phyloP scores from a whole-genome alignment of 2,888 invertebrate genomes.

The Acanthococcus lagerstroemiae region DNA sequence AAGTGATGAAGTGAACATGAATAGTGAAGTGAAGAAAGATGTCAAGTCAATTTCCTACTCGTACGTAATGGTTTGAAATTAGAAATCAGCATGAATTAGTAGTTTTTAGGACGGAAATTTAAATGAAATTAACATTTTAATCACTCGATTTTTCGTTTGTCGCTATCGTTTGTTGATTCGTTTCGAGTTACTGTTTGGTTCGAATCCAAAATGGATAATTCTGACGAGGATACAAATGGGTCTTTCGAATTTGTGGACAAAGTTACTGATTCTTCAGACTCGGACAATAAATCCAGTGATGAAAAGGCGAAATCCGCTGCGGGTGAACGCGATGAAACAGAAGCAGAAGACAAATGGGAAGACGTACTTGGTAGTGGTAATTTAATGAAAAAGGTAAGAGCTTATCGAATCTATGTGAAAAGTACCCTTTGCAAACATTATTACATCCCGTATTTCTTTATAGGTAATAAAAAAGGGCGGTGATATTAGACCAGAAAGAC shows the following conservation, averaged over 20 bases:
- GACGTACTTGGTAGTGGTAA: conserved; percentile 20
- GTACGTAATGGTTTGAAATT: too few species aligned
- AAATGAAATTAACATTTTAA: too few species aligned
- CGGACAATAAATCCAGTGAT: conserved; percentile 10
- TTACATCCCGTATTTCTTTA: background rate
- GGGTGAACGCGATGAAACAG: background rate
- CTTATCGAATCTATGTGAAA: background rate
- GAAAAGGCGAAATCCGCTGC: background rate
- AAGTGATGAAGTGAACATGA: too few species aligned
- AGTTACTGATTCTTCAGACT: conserved; percentile 15
- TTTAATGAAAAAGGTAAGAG: conserved; percentile 23
- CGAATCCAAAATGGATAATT: conserved; percentile 1
- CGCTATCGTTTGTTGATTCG: too few species aligned
- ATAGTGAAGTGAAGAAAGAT: too few species aligned
- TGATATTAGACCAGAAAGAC: conserved; percentile 16
- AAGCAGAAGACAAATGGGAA: conserved; percentile 9
- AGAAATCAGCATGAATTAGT: too few species aligned
- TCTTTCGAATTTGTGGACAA: conserved; percentile 29
- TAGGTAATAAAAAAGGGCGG: conserved; percentile 13
- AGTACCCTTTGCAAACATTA: background rate
- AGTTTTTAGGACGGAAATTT: too few species aligned
- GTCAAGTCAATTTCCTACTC: too few species aligned
- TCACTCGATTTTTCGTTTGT: too few species aligned
- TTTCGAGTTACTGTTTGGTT: too few species aligned
- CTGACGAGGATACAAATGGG: conserved; percentile 29